Evolutionary conservation across 2,797 vertebrate genomes (phyloP).

Genomic region (Prunella strophiata): DNA sequence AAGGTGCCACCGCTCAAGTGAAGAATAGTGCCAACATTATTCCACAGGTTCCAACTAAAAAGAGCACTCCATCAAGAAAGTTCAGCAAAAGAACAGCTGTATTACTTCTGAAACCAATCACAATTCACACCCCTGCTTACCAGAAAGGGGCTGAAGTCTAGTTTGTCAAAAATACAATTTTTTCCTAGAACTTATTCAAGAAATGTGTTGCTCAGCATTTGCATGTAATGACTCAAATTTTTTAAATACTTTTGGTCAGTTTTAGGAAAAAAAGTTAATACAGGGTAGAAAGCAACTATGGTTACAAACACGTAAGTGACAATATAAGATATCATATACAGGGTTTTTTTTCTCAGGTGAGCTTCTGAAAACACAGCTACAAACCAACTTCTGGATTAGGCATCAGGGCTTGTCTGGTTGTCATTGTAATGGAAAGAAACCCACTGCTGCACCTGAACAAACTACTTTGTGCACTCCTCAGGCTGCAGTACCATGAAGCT

Average conservation of each 20-base stretch:
- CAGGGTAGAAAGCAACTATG: background rate
- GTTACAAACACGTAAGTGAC: background rate
- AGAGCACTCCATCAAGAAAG: background rate
- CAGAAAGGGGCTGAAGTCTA: background rate
- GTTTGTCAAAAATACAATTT: background rate
- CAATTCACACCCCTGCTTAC: background rate
- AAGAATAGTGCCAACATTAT: background rate
- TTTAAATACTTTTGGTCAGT: background rate
- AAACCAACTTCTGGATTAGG: background rate
- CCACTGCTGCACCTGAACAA: background rate
- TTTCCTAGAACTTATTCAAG: background rate
- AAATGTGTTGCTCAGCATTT: background rate
- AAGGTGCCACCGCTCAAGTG: rapidly evolving
- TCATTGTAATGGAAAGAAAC: background rate
- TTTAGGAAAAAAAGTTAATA: background rate
- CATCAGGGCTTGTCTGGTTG: background rate
- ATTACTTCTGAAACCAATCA: background rate
- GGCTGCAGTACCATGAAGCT: background rate
- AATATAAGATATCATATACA: background rate
- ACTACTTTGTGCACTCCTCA: background rate
- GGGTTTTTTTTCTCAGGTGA: background rate
- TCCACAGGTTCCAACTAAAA: background rate
- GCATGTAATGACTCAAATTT: background rate
- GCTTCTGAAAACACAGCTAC: background rate
- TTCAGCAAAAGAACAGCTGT: background rate